Evolutionary conservation across 2,113 vertebrate species (phyloP), one percentile per base, ranked within the genome.

Genomic region (Carassius carassius): DNA sequence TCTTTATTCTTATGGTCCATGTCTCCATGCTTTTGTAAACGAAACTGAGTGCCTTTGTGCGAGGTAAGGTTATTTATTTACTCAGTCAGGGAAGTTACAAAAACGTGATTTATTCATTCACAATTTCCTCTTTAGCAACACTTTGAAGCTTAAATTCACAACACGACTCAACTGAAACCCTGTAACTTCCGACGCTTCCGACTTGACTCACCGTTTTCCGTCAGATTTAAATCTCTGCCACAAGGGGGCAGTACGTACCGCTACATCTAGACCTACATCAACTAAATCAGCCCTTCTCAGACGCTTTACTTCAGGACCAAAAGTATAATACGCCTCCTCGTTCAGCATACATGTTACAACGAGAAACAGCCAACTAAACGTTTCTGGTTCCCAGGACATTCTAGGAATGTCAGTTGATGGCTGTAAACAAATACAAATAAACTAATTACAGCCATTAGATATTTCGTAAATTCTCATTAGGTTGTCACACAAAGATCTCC

Each of bases 101-200:
- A 32, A 73, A 41, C 13, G 70, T n/a, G 19, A 23, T 73, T 54
- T 73, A 14, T 75, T 16, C 37, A 73, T 44, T 75, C 73, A 51
- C 2, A 25, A 75, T 51, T 75, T 75, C 44, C 49, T 41, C 7
- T 41, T 41, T 8, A 70, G 32, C 72, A 47, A 25, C 73, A 29
- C 29, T 1, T 23, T 44, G n/a, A 49, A 74, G 72, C 6, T 21
- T 75, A 49, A 75, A 62, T 62, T 78, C 29, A 41, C 56, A 78
- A 37, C 29, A 58, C 60, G 54, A 75, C 73, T 78, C 76, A 78
- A 37, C 51, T 58, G 56, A 41, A 79, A 79, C 77, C 32, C 6
- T 41, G 19, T 8, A 44, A n/a, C 19, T 41, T 60, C 56, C 44
- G 21, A 62, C 29, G 13, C 19, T 41, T 60, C 56, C 44, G 21